phyloP scores from a whole-genome alignment of 1,140 invertebrate species.

The Drosophila kanapiae region DNA sequence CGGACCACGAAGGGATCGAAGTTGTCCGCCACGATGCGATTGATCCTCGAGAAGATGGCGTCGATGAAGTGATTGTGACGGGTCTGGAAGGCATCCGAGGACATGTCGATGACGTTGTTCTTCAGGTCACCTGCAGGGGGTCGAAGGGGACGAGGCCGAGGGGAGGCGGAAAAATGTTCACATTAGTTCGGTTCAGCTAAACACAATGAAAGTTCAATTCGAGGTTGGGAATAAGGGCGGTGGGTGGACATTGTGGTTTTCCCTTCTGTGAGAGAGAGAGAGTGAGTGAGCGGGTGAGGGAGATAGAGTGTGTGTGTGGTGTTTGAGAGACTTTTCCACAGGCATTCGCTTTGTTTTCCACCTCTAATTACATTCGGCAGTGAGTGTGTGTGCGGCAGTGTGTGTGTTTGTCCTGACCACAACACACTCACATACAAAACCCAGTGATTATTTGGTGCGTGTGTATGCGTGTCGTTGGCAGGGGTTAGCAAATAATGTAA shows the following conservation, averaged over 20 bases:
- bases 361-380: constrained; percentile 63
- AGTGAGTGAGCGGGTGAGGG: background rate
- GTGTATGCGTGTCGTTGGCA: constrained; percentile 3
- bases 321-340: constrained; percentile 46
- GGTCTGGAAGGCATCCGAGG: constrained; percentile 80
- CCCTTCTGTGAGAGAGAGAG: background rate
- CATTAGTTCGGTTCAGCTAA: constrained; percentile 46
- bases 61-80: constrained; percentile 92
- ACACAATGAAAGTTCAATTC: constrained; percentile 39
- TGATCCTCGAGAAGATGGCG: constrained; percentile 91
- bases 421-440: constrained; percentile 36
- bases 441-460: constrained; percentile 25
- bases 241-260: constrained; percentile 37
- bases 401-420: constrained; percentile 29
- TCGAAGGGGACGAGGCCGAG: background rate
- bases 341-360: constrained; percentile 59
- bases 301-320: constrained; percentile 11
- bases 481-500: constrained; percentile 62
- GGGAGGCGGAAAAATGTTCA: constrained; percentile 35
- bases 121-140: constrained; percentile 77
- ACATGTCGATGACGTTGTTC: constrained; percentile 84
- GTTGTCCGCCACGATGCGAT: constrained; percentile 90
- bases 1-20: constrained; percentile 94
- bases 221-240: constrained; percentile 4
- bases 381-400: constrained; percentile 19